A percentile compares a stretch with the other conserved stretches of the same genome.
Evolutionary conservation across 2,888 invertebrate genomes (phyloP).

Genomic region (Megamerina dolium): DNA sequence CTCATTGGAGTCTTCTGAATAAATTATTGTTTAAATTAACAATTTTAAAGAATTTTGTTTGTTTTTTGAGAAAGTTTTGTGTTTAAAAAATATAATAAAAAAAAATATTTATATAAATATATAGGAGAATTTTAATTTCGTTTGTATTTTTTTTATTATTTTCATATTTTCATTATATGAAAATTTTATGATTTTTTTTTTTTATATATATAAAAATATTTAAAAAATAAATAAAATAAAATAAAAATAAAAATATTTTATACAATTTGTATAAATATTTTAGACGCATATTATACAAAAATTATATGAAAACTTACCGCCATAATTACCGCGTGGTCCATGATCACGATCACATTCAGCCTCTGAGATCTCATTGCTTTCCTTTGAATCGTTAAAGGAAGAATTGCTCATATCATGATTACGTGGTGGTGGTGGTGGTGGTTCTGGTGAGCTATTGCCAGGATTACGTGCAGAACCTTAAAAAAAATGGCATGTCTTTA

Average conservation of each 20-base stretch:
- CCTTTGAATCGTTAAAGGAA: conserved; percentile 87
- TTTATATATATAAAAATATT: conserved; percentile 5
- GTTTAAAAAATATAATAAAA: conserved; percentile 7
- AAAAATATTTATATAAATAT: conserved; percentile 23
- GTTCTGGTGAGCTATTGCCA: conserved; percentile 58
- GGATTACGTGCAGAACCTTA: conserved; percentile 48
- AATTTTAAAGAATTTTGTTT: conserved; percentile 23
- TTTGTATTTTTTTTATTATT: neutral
- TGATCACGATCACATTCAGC: conserved; percentile 86
- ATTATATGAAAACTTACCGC: conserved; percentile 62
- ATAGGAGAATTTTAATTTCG: conserved; percentile 16
- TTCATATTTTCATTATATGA: conserved; percentile 1
- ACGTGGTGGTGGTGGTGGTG: conserved; percentile 71
- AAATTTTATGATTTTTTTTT: conserved; percentile 8
- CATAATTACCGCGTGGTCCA: conserved; percentile 71
- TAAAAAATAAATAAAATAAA: conserved; percentile 4
- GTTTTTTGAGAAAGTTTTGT: conserved; percentile 5
- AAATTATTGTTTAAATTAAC: conserved; percentile 12
- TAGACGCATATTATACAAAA: neutral
- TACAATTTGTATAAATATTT: neutral
- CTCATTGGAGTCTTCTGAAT: conserved; percentile 47
- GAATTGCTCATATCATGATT: conserved; percentile 77
- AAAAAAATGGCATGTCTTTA: neutral
- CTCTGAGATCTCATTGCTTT: conserved; percentile 90
- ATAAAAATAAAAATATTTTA: conserved; percentile 6